A percentile compares a stretch with the other conserved stretches of the same genome.
Evolutionary conservation across 1,140 invertebrate species (phyloP).

Genomic region (Cotesia glomerata): DNA sequence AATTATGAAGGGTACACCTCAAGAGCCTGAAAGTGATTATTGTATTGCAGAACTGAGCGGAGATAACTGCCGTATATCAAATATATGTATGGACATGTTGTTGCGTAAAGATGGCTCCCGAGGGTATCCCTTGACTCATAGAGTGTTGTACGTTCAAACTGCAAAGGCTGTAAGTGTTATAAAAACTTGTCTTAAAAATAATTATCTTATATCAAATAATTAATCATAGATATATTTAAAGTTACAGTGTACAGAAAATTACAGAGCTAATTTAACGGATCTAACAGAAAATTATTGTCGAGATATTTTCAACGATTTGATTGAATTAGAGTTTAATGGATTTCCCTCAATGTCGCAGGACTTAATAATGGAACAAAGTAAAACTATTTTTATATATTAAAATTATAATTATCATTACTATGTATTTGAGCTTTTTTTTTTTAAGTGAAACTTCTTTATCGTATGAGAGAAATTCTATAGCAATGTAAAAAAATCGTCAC

Average conservation of each 20-base stretch:
- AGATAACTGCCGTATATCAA: conserved; percentile 21
- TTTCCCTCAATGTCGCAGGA: conserved; percentile 47
- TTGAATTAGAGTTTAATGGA: conserved; percentile 39
- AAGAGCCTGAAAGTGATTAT: conserved; percentile 48
- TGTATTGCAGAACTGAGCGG: conserved; percentile 43
- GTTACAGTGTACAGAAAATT: conserved; percentile 37
- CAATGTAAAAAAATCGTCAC: too few species aligned
- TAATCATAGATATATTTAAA: conserved; percentile 31
- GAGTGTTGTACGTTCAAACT: conserved; percentile 46
- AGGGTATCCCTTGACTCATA: conserved; percentile 56
- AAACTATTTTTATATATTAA: conserved; percentile 13
- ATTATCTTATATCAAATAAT: conserved; percentile 2
- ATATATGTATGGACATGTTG: conserved; percentile 41
- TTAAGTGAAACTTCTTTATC: too few species aligned
- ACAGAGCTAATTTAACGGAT: conserved; percentile 18
- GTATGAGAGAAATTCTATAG: too few species aligned
- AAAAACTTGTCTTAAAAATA: background rate
- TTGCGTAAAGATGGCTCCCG: conserved; percentile 35
- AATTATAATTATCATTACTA: background rate
- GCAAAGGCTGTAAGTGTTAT: conserved; percentile 41
- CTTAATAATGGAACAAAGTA: conserved; percentile 56
- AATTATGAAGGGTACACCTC: conserved; percentile 46
- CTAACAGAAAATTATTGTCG: conserved; percentile 46
- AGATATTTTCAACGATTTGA: conserved; percentile 47
- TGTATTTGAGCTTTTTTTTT: background rate